phyloP scores from a whole-genome alignment of 2,113 vertebrate species.

The Tupaia chinensis region DNA sequence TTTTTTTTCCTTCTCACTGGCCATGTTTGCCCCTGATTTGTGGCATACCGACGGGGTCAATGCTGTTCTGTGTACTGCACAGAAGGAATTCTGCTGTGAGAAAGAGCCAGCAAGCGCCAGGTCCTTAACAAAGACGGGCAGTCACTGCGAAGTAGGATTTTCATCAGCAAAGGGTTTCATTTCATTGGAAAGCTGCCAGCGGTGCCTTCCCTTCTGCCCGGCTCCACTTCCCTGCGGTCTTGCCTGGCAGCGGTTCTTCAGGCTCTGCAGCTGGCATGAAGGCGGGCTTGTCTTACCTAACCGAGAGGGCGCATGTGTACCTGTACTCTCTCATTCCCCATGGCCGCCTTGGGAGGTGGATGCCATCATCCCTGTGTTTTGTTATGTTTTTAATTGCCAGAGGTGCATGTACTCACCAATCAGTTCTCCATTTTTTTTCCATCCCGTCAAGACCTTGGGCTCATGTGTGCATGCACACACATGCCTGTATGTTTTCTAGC shows the following conservation, averaged over 20 bases:
- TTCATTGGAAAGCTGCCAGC: not conserved
- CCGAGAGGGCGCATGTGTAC: not conserved
- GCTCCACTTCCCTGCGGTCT: not conserved
- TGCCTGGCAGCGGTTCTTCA: not conserved
- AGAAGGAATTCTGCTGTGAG: constrained; percentile 9
- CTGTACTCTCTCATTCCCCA: not conserved
- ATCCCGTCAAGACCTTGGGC: too few relatives aligned
- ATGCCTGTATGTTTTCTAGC: too few relatives aligned
- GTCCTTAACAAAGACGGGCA: constrained; percentile 31
- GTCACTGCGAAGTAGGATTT: not conserved
- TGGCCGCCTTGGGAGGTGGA: not conserved
- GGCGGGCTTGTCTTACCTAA: not conserved
- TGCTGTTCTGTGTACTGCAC: not conserved
- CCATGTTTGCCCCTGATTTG: not conserved
- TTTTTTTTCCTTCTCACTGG: not conserved
- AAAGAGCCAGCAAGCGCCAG: not conserved
- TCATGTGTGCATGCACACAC: too few relatives aligned
- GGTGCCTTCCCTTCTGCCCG: not conserved
- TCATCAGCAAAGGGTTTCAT: not conserved
- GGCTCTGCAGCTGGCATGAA: not conserved
- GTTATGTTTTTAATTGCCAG: too few relatives aligned
- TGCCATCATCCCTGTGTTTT: not conserved
- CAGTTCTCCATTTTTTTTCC: too few relatives aligned
- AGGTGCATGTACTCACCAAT: too few relatives aligned
- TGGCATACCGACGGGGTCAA: not conserved